Percentiles rank a stretch among this genome's conserved stretches.
phyloP scores from a whole-genome alignment of 2,888 invertebrate species.

The Orthosia gracilis region DNA sequence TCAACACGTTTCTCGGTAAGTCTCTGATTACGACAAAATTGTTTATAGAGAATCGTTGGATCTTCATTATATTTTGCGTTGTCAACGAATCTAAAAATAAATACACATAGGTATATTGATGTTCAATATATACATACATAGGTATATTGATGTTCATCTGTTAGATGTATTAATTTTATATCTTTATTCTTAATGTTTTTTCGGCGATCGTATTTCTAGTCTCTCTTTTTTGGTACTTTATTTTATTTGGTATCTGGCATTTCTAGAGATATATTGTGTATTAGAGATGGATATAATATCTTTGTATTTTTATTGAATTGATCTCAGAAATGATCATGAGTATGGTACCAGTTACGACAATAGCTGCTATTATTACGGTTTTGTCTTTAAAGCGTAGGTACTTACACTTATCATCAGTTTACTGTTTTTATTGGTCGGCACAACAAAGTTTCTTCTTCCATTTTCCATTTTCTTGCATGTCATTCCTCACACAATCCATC shows the following conservation, averaged over 20 bases:
- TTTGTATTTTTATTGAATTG: background rate
- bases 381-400: no score
- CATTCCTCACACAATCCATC: background rate
- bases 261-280: background rate
- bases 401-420: background rate
- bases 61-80: background rate
- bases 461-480: background rate
- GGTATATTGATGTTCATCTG: background rate
- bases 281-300: background rate
- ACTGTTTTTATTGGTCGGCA: background rate
- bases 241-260: slow-evolving; percentile 2
- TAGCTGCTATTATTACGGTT: background rate
- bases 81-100: background rate
- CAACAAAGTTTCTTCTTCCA: background rate
- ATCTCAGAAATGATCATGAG: background rate
- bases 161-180: background rate
- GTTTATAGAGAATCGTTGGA: background rate
- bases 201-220: background rate
- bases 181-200: background rate
- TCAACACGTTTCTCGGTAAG: background rate
- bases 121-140: background rate
- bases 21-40: background rate
- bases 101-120: background rate
- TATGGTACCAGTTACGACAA: background rate
- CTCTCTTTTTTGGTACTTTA: slow-evolving; percentile 2